A percentile compares a stretch with the other conserved stretches of the same genome.
These are phyloP conservation scores for Osmoderma eremita DNA, from an alignment of 2,888 invertebrate species.

Conservation along the genomic window DNA sequence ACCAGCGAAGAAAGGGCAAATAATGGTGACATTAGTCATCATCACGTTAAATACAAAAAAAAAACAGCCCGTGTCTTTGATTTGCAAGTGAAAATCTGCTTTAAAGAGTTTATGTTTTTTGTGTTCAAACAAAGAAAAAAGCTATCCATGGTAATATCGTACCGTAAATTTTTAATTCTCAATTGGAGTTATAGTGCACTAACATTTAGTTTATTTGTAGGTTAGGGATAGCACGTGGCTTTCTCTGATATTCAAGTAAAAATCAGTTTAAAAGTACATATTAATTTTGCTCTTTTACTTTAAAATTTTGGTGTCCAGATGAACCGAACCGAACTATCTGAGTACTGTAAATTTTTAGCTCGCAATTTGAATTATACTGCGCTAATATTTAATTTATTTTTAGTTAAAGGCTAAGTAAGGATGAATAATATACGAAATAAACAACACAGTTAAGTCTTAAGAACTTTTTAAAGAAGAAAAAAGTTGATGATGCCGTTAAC, in stretches of 20 bases:
- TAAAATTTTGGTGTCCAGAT: too few species aligned
- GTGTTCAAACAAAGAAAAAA: too few species aligned
- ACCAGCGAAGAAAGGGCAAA: neutral
- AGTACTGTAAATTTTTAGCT: too few species aligned
- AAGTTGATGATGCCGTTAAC: neutral
- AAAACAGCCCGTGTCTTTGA: neutral
- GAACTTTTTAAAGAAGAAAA: neutral
- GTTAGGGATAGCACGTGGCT: too few species aligned
- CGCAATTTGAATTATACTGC: neutral
- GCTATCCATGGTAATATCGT: too few species aligned
- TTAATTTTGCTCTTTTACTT: too few species aligned
- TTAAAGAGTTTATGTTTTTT: neutral
- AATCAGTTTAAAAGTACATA: too few species aligned
- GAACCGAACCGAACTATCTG: too few species aligned
- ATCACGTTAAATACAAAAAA: neutral
- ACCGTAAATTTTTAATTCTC: neutral
- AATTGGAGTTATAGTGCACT: too few species aligned
- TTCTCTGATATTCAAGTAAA: too few species aligned
- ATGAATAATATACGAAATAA: neutral
- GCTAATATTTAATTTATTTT: neutral
- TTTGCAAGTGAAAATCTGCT: neutral
- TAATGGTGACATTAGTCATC: neutral
- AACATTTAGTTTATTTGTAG: too few species aligned
- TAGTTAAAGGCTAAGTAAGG: neutral
- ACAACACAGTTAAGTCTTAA: neutral